These are phyloP conservation scores for Phlogophora meticulosa DNA, from an alignment of 2,888 invertebrate species.

Conservation along the genomic window DNA sequence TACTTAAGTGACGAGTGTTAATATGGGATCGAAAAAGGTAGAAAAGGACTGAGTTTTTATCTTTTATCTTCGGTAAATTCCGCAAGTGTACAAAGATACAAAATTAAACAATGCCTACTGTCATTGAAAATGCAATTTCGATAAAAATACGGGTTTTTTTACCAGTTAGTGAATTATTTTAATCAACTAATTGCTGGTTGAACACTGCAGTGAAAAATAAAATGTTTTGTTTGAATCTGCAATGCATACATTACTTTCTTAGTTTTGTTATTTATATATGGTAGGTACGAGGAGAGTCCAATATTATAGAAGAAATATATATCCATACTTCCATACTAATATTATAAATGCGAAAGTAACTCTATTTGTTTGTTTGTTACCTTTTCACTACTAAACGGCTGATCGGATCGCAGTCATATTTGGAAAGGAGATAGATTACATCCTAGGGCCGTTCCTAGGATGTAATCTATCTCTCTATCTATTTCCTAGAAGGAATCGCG, in stretches of 20 bases:
- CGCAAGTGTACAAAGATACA: neutral
- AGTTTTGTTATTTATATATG: too few relatives aligned
- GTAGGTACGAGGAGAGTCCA: neutral
- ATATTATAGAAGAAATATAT: too few relatives aligned
- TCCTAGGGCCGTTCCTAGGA: too few relatives aligned
- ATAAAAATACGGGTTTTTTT: neutral
- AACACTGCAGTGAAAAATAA: neutral
- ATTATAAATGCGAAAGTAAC: too few relatives aligned
- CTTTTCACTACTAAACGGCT: too few relatives aligned
- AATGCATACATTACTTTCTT: too few relatives aligned
- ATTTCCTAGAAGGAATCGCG: too few relatives aligned
- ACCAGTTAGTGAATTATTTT: neutral
- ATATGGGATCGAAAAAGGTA: constrained; percentile 3
- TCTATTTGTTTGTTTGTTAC: too few relatives aligned
- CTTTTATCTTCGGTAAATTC: neutral
- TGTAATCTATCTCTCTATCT: too few relatives aligned
- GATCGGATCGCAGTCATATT: too few relatives aligned
- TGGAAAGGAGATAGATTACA: too few relatives aligned
- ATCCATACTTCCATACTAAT: too few relatives aligned
- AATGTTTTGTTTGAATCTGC: neutral
- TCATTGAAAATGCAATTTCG: neutral
- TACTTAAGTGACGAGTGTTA: neutral
- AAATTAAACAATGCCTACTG: neutral
- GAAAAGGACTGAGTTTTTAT: neutral
- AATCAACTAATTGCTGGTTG: neutral